Percentiles rank a stretch among this genome's conserved stretches.
Evolutionary conservation across 2,113 vertebrate species (phyloP).

Genomic region (Stigmatopora nigra): DNA sequence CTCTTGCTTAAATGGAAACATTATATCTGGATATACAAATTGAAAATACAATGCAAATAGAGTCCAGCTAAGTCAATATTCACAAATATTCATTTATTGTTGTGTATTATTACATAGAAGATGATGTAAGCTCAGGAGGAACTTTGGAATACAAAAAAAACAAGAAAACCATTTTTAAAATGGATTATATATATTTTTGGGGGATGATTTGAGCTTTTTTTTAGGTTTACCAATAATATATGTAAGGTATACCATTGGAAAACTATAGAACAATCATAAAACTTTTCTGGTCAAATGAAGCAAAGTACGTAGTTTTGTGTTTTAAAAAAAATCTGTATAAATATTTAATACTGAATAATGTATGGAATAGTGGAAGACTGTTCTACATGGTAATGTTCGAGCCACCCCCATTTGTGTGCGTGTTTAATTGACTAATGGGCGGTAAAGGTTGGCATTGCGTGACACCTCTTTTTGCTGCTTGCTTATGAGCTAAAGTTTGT

Average conservation of each 20-base stretch:
- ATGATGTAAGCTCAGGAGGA: neutral
- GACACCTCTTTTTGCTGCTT: conserved; percentile 66
- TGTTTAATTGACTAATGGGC: conserved; percentile 70
- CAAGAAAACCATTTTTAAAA: neutral
- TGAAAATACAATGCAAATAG: too few species aligned
- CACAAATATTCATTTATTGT: too few species aligned
- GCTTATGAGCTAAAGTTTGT: conserved; percentile 81
- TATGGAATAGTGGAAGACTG: neutral
- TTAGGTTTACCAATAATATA: neutral
- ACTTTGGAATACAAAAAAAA: neutral
- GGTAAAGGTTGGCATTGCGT: conserved; percentile 69
- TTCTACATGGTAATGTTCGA: conserved; percentile 5
- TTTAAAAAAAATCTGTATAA: neutral
- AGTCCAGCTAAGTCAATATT: too few species aligned
- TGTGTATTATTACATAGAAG: neutral
- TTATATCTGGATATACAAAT: too few species aligned
- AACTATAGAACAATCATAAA: too few species aligned
- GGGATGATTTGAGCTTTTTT: neutral
- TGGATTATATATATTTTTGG: neutral
- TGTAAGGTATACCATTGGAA: too few species aligned
- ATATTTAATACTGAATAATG: conserved; percentile 3
- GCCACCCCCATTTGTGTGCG: conserved; percentile 41
- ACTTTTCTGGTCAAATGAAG: too few species aligned
- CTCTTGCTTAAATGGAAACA: too few species aligned
- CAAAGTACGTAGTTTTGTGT: neutral